Evolutionary conservation across 2,797 vertebrate genomes (phyloP), one percentile per base, ranked within the genome.

Genomic region (Sebastes taczanowskii): DNA sequence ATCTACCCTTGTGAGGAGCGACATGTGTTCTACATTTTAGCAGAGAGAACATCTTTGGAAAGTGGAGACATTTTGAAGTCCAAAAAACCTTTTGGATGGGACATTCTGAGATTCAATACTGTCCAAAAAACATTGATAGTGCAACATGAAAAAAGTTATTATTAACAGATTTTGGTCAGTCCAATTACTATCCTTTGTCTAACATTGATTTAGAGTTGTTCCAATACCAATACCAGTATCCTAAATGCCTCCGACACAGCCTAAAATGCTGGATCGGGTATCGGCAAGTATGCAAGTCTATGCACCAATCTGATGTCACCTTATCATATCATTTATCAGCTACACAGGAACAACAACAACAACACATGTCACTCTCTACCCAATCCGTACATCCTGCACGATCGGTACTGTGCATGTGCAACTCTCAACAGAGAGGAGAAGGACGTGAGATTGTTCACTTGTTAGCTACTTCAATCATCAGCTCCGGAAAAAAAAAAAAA

Each of bases 231-330:
- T 52, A 52, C 49, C 14, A 52, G 49, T 52, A 52, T 52, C 49
- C 4, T 11, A 52, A 52, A 52, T n/a, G 20, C 49, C 0, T 52
- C 18, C 0, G 49, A 52, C n/a, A 10, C 20, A n/a, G 20, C 49
- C 0, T 52, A 52, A 52, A n/a, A 52, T 52, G 7, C 9, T n/a
- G 49, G 20, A 52, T 52, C 9, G 49, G 18, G 49, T 46, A 18
- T 18, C 42, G 3, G 6, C 6, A 0, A 46, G 42, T n/a, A 52
- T n/a, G 18, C 46, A 18, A 52, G 46, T 52, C 46, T 20, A 2
- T n/a, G 49, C 49, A 52, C 49, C 20, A 10, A 52, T n/a, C 49
- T 10, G 8, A n/a, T 52, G 2, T 52, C 49, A 52, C 4, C 1
- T 52, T 18, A 46, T 16, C 38, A 42, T 18, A 46, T 46, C 14